These are phyloP conservation scores for Polypterus bichir DNA, from an alignment of 2,113 vertebrate genomes.

Conservation along the genomic window DNA sequence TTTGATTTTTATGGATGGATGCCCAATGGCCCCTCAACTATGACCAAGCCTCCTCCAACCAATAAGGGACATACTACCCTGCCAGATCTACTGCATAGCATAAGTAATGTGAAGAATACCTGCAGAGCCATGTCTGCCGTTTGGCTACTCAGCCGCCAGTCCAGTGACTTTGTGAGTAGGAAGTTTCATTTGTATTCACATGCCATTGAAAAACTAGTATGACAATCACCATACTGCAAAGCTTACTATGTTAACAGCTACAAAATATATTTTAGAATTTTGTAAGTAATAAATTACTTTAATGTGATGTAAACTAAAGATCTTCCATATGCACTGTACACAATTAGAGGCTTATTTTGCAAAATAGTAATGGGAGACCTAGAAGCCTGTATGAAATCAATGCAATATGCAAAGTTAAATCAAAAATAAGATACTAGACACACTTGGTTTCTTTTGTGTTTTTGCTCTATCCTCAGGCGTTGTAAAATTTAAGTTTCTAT, in stretches of 20 bases:
- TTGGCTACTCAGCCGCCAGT: conserved; percentile 1
- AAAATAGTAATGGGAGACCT: no score
- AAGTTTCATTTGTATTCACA: not conserved
- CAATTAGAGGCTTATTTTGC: no score
- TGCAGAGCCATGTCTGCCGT: conserved; percentile 2
- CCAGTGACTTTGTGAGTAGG: conserved; percentile 11
- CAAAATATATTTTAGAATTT: not conserved
- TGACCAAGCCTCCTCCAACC: conserved; percentile 5
- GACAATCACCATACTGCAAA: not conserved
- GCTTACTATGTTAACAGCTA: not conserved
- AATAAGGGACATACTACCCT: not conserved
- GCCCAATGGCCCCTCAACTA: conserved; percentile 12
- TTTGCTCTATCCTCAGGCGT: no score
- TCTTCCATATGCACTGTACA: not conserved
- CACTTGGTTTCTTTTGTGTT: no score
- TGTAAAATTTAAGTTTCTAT: no score
- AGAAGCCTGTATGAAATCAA: no score
- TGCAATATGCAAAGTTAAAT: no score
- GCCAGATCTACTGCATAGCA: conserved; percentile 6
- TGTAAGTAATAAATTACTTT: not conserved
- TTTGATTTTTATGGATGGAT: conserved; percentile 11
- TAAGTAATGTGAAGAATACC: conserved; percentile 1
- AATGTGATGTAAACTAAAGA: not conserved
- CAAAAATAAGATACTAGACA: no score
- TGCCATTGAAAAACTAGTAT: no score